Evolutionary conservation across 2,797 vertebrate species (phyloP).

Genomic region (Botia almorhae): DNA sequence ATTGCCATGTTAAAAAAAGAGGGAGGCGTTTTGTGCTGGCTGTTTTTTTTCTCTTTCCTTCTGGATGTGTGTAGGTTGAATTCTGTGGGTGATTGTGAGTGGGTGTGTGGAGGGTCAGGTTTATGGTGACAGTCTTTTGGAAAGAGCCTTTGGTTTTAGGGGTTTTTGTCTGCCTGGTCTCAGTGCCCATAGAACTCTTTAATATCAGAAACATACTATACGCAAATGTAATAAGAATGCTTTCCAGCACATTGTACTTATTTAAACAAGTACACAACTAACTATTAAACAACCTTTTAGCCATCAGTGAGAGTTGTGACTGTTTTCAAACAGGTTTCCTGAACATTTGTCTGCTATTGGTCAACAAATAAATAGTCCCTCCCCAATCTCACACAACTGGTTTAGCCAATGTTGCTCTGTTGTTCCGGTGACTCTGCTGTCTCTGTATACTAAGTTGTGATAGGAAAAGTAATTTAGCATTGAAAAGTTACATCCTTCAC

Average conservation of each 20-base stretch:
- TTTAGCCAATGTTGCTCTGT: too few species aligned
- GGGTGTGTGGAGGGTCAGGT: constrained; percentile 42
- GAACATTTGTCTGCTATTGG: neutral
- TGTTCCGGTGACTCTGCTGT: too few species aligned
- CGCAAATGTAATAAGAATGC: neutral
- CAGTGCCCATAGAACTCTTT: neutral
- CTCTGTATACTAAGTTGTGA: too few species aligned
- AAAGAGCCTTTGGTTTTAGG: constrained; percentile 41
- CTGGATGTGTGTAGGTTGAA: constrained; percentile 39
- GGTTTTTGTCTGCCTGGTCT: constrained; percentile 62
- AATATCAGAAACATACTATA: constrained; percentile 1
- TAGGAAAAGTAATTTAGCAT: too few species aligned
- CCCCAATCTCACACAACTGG: too few species aligned
- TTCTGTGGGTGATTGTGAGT: constrained; percentile 42
- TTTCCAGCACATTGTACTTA: neutral
- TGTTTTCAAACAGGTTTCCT: neutral
- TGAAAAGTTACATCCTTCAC: too few species aligned
- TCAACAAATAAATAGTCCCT: neutral
- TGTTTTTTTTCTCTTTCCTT: constrained; percentile 56
- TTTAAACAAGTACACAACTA: too few species aligned
- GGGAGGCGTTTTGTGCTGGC: constrained; percentile 66
- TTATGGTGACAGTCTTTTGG: constrained; percentile 38
- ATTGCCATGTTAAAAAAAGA: constrained; percentile 60
- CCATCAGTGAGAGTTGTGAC: neutral
- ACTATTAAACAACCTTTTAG: neutral